Conservation (phyloP, 2,797 vertebrate species). For the Pteropus rufus region DNA sequence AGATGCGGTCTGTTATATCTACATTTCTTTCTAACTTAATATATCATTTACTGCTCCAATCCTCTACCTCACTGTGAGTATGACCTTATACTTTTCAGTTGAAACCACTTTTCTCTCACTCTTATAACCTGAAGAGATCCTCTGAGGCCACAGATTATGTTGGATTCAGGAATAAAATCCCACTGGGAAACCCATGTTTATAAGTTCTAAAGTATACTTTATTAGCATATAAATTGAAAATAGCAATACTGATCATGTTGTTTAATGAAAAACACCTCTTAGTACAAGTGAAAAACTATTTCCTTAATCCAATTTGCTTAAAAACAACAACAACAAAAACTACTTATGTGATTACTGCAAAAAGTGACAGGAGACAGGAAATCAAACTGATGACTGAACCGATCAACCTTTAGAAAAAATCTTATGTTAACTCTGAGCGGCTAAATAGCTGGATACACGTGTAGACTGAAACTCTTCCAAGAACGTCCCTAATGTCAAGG, state of each 20-base stretch:
- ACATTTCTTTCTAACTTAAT: background rate
- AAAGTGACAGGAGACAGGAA: constrained; percentile 64
- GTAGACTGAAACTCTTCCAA: constrained; percentile 35
- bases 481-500: constrained; percentile 57
- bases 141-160: constrained; percentile 68
- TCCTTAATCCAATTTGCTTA: constrained; percentile 68
- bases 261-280: constrained; percentile 74
- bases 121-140: constrained; percentile 63
- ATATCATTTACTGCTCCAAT: constrained; percentile 25
- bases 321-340: constrained; percentile 62
- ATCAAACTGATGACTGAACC: constrained; percentile 65
- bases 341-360: constrained; percentile 69
- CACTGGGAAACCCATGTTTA: constrained; percentile 65
- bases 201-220: constrained; percentile 75
- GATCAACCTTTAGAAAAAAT: constrained; percentile 66
- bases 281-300: constrained; percentile 72
- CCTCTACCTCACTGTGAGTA: background rate
- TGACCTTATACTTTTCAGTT: constrained; percentile 38
- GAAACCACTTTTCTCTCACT: constrained; percentile 49
- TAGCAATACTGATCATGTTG: constrained; percentile 74
- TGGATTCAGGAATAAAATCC: constrained; percentile 70
- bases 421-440: constrained; percentile 11
- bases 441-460: constrained; percentile 48
- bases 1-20: background rate
- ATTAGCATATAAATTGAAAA: constrained; percentile 80